These are phyloP conservation scores for Spinibarbus caldwelli DNA, from an alignment of 2,797 vertebrate species.

Conservation along the genomic window DNA sequence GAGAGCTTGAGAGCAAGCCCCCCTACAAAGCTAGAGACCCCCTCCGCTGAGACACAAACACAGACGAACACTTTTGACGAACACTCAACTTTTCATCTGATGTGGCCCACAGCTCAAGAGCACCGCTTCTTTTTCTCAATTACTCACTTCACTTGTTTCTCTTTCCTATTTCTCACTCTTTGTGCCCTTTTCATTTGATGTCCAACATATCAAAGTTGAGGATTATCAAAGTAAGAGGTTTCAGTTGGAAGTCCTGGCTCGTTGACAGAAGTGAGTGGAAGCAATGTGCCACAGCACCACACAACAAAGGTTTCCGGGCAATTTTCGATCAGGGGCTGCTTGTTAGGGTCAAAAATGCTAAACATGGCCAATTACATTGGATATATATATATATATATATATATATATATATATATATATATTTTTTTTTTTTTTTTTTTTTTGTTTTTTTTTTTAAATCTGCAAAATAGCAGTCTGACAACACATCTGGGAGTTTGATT, in stretches of 20 bases:
- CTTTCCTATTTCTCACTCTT: constrained; percentile 53
- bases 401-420: too few relatives aligned
- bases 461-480: not conserved
- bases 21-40: constrained; percentile 86
- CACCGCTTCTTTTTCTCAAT: constrained; percentile 60
- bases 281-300: not conserved
- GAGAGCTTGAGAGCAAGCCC: constrained; percentile 53
- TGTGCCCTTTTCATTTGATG: constrained; percentile 87
- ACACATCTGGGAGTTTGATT: constrained; percentile 5
- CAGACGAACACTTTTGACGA: constrained; percentile 90
- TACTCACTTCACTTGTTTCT: constrained; percentile 61
- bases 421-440: too few relatives aligned
- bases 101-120: constrained; percentile 38
- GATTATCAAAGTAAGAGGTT: constrained; percentile 96
- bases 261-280: constrained; percentile 27
- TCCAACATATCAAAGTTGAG: constrained; percentile 97
- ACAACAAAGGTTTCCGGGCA: not conserved
- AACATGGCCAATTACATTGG: not conserved
- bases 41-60: constrained; percentile 96
- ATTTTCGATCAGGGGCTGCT: not conserved
- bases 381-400: not conserved
- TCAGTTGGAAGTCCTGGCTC: constrained; percentile 86
- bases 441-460: too few relatives aligned
- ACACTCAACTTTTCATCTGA: constrained; percentile 79
- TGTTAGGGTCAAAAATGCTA: constrained; percentile 27